These are phyloP conservation scores for Tapirus terrestris DNA, from an alignment of 2,113 vertebrate genomes.

Conservation along the genomic window DNA sequence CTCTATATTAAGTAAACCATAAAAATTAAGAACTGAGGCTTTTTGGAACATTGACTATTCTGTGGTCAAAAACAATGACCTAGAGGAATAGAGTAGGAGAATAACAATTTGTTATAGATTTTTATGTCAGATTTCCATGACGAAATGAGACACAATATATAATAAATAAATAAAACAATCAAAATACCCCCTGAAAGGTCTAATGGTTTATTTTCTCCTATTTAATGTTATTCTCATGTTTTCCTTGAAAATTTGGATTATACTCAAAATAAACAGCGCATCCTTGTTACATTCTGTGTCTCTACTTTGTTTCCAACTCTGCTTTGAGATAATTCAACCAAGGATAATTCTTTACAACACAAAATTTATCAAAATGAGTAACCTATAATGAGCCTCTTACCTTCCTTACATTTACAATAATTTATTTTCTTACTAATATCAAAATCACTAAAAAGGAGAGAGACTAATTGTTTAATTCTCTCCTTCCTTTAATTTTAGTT, in stretches of 20 bases:
- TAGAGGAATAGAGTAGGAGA: not conserved
- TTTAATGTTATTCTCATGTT: not conserved
- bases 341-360: not conserved
- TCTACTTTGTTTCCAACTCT: not conserved
- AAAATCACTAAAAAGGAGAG: not conserved
- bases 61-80: not conserved
- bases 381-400: not conserved
- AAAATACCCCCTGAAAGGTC: not conserved
- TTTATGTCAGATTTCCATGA: not conserved
- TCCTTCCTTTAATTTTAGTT: not conserved
- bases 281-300: not conserved
- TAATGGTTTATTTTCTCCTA: not conserved
- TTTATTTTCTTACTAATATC: not conserved
- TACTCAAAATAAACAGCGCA: not conserved
- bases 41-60: not conserved
- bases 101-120: not conserved
- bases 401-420: not conserved
- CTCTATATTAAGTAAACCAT: not conserved
- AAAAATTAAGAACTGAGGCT: not conserved
- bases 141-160: not conserved
- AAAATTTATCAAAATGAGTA: not conserved
- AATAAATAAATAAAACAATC: not conserved
- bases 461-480: not conserved
- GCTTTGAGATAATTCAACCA: not conserved
- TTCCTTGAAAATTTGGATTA: not conserved